Percentiles rank a stretch among this genome's conserved stretches.
Conservation (phyloP, 2,113 vertebrate genomes). For the Pseudopipra pipra region DNA sequence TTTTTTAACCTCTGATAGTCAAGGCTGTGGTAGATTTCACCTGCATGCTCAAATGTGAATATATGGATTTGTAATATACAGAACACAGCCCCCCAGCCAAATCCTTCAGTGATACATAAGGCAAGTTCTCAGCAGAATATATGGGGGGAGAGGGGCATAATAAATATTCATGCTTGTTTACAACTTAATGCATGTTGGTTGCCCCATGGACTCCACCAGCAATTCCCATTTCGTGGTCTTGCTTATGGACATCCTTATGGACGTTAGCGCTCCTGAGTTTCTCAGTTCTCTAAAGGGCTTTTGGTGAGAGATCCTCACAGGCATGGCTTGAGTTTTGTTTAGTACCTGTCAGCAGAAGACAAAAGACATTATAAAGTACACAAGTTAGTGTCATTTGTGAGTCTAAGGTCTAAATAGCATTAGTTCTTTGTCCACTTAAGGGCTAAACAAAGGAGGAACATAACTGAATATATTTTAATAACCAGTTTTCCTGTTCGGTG, state of each 20-base stretch:
- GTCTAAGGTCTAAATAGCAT: not conserved
- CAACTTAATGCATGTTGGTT: not conserved
- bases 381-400: not conserved
- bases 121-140: not conserved
- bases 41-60: not conserved
- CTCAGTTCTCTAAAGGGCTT: not conserved
- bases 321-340: not conserved
- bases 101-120: not conserved
- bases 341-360: not conserved
- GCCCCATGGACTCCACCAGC: not conserved
- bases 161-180: constrained; percentile 1
- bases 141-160: not conserved
- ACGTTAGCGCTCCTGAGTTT: fast-evolving
- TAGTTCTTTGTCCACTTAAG: not conserved
- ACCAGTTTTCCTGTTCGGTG: not conserved
- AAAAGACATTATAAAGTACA: not conserved
- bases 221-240: not conserved
- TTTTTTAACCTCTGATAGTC: not conserved
- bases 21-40: not conserved
- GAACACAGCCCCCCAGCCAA: not conserved
- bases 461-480: not conserved
- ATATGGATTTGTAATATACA: not conserved
- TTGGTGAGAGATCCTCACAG: not conserved
- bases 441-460: not conserved
- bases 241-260: not conserved